Conservation (phyloP, 2,888 invertebrate genomes). For the Myopa testacea region DNA sequence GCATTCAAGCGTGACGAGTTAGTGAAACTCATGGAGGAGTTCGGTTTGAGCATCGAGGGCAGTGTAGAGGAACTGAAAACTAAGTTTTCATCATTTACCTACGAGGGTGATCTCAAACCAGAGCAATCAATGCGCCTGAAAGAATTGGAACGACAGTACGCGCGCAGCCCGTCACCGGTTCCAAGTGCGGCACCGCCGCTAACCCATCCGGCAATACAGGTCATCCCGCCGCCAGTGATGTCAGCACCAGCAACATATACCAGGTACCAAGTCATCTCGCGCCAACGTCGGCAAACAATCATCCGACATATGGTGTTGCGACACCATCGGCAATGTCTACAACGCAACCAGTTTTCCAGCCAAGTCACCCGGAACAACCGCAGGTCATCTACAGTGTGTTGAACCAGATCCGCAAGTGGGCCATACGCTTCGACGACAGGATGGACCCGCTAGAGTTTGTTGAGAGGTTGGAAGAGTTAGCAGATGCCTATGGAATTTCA, state of each 20-base stretch:
- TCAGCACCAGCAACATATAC: neutral
- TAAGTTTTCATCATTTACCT: neutral
- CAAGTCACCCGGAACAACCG: neutral
- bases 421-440: neutral
- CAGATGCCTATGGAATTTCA: neutral
- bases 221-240: neutral
- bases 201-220: neutral
- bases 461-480: conserved; percentile 9
- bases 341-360: neutral
- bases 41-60: neutral
- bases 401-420: neutral
- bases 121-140: neutral
- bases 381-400: neutral
- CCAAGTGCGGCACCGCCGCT: neutral
- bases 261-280: neutral
- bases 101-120: neutral
- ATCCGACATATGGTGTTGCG: neutral
- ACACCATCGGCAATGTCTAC: neutral
- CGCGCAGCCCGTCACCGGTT: neutral
- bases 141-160: neutral
- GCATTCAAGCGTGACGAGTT: neutral
- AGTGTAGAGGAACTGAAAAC: neutral
- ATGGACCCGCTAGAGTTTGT: neutral
- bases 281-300: too few species aligned
- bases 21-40: neutral